Conservation (phyloP, 2,797 vertebrate species). For the Chelmon rostratus region DNA sequence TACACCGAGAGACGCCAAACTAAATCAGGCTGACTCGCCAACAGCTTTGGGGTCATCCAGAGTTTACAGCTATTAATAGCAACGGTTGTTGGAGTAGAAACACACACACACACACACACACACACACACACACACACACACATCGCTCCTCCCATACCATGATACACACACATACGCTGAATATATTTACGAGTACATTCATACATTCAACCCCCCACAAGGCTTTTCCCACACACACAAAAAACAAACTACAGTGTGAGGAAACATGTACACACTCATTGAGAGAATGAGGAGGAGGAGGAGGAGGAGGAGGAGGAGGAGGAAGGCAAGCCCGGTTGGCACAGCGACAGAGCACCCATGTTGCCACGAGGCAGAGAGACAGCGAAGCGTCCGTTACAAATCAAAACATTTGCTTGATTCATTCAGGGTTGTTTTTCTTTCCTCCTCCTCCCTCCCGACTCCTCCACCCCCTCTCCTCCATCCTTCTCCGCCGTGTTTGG, state of each 20-base stretch:
- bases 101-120: slow-evolving; percentile 18
- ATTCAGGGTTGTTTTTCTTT: slow-evolving; percentile 46
- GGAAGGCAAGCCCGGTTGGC: slow-evolving; percentile 38
- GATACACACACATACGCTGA: slow-evolving; percentile 12
- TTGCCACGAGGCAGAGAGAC: slow-evolving; percentile 58
- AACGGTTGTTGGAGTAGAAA: slow-evolving; percentile 24
- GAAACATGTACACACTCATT: slow-evolving; percentile 39
- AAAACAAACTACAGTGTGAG: slow-evolving; percentile 1
- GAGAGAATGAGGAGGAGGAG: slow-evolving; percentile 42
- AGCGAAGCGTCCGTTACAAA: slow-evolving; percentile 61
- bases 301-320: slow-evolving; percentile 29
- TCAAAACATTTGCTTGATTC: slow-evolving; percentile 74
- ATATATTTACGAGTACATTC: slow-evolving; percentile 35
- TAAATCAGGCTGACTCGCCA: slow-evolving; percentile 63
- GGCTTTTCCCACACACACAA: slow-evolving; percentile 37
- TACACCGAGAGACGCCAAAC: slow-evolving; percentile 56
- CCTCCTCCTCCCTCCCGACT: not conserved
- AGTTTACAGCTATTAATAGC: slow-evolving; percentile 80
- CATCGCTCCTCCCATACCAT: slow-evolving; percentile 13
- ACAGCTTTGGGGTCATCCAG: slow-evolving; percentile 65
- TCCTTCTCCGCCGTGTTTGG: slow-evolving; percentile 4
- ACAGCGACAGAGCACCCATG: slow-evolving; percentile 21
- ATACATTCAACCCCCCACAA: slow-evolving; percentile 36
- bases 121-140: slow-evolving; percentile 23
- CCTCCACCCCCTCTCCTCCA: not conserved